These are phyloP conservation scores for Saccostrea echinata DNA, from an alignment of 1,140 invertebrate genomes.

Conservation along the genomic window DNA sequence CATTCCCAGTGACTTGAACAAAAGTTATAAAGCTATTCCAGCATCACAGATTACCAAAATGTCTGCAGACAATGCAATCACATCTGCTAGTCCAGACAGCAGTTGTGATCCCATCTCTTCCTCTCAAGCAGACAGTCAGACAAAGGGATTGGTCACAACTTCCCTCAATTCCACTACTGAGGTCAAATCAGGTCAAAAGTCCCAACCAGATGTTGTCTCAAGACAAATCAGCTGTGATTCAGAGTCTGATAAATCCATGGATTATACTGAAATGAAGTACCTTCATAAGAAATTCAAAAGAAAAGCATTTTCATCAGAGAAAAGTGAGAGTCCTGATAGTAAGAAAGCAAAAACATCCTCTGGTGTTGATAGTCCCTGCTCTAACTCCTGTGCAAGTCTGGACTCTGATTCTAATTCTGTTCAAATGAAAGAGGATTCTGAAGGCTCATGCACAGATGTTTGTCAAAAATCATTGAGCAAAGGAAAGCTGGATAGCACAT, in stretches of 20 bases:
- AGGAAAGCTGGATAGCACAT: not conserved
- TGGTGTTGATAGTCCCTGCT: conserved; percentile 52
- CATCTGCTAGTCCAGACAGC: conserved; percentile 71
- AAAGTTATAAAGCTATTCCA: conserved; percentile 36
- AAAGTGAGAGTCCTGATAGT: not conserved
- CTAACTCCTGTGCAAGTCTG: conserved; percentile 46
- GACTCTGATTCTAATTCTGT: conserved; percentile 47
- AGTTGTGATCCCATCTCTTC: conserved; percentile 62
- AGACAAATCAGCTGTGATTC: conserved; percentile 55
- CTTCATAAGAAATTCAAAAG: conserved; percentile 74
- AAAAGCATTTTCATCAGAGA: conserved; percentile 37
- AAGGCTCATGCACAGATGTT: not conserved
- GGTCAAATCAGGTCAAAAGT: conserved; percentile 8
- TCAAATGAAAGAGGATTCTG: not conserved
- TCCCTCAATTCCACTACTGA: not conserved
- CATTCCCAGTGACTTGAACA: conserved; percentile 21
- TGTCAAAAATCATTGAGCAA: not conserved
- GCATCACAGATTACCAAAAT: conserved; percentile 46
- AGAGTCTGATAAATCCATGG: conserved; percentile 45
- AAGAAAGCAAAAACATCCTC: conserved; percentile 28
- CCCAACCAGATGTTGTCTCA: conserved; percentile 35
- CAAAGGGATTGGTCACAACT: not conserved
- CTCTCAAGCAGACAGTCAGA: not conserved
- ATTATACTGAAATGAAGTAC: conserved; percentile 62
- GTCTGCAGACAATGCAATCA: conserved; percentile 67